A percentile compares a stretch with the other conserved stretches of the same genome.
These are phyloP conservation scores for Pluvialis apricaria DNA, from an alignment of 2,113 vertebrate genomes.

Conservation along the genomic window DNA sequence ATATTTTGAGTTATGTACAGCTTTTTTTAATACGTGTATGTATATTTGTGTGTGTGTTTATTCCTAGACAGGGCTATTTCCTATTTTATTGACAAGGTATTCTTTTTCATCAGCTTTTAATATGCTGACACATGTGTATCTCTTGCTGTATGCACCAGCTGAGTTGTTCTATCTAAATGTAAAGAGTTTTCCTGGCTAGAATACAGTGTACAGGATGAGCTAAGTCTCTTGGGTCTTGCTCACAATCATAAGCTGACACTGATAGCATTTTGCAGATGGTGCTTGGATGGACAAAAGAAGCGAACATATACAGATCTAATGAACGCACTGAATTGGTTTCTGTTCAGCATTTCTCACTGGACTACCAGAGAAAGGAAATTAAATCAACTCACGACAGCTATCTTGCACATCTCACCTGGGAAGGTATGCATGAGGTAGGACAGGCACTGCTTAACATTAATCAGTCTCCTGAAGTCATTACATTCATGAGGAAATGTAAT, in stretches of 20 bases:
- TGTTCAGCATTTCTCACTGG: conserved; percentile 73
- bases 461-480: conserved; percentile 84
- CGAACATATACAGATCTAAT: conserved; percentile 66
- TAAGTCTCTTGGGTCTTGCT: conserved; percentile 61
- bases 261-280: conserved; percentile 76
- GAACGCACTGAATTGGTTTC: conserved; percentile 67
- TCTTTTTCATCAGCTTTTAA: conserved; percentile 51
- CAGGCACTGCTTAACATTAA: conserved; percentile 83
- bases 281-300: conserved; percentile 77
- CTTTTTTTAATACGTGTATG: not conserved
- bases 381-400: conserved; percentile 83
- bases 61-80: conserved; percentile 30
- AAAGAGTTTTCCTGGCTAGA: conserved; percentile 65
- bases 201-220: conserved; percentile 59
- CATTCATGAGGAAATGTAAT: conserved; percentile 90
- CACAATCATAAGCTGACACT: conserved; percentile 75
- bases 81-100: conserved; percentile 48
- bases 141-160: conserved; percentile 12
- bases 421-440: conserved; percentile 75
- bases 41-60: not conserved
- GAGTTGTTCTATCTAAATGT: conserved; percentile 47
- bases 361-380: conserved; percentile 80
- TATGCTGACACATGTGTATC: conserved; percentile 31
- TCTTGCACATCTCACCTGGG: conserved; percentile 79
- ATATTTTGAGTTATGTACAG: not conserved